Evolutionary conservation across 2,888 invertebrate genomes (phyloP), one percentile per base, ranked within the genome.

Genomic region (Glyphotaelius pellucidus): DNA sequence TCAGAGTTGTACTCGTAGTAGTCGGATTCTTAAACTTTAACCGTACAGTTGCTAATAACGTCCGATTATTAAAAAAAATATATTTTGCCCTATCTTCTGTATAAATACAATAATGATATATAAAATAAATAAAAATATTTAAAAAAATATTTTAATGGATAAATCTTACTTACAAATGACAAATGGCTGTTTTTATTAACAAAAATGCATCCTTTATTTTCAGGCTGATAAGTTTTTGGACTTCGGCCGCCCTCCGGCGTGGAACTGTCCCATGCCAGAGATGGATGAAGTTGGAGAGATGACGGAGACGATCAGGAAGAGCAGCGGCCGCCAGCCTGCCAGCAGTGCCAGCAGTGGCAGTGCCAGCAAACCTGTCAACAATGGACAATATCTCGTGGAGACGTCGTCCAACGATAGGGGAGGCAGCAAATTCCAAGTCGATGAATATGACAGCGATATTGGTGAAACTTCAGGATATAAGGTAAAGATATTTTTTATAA

Each of bases 251-350:
- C 97, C 98, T 1, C 98, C 99, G 0, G 97, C 97, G 93, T 99
- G 99, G 99, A 99, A 99, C 95, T 99, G 99, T 94, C 99, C 99
- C 1, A 97, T 98, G 96, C 98, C 99, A 0, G 98, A 98, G 94
- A 96, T 96, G 0, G 97, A 97, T 81, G 96, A 96, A 9, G 95
- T 95, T 11, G 92, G 94, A 83, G 93, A 93, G 83, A 91, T 89
- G 90, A 93, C 89, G 91, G 92, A 89, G 83, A 94, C 90, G 91
- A 92, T 93, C 90, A 92, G 91, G 90, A 93, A 89, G 90, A 93
- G 93, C 93, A 93, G 90, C 90, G 92, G 91, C 91, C 93, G 90
- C 52, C 89, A 93, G 90, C 91, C 93, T 91, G 19, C 67, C 30
- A 88, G 12, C 80, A 52, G 52, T 52, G 52, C 19, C 19, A 25